phyloP scores from a whole-genome alignment of 1,140 invertebrate species.

The Microplitis demolitor region DNA sequence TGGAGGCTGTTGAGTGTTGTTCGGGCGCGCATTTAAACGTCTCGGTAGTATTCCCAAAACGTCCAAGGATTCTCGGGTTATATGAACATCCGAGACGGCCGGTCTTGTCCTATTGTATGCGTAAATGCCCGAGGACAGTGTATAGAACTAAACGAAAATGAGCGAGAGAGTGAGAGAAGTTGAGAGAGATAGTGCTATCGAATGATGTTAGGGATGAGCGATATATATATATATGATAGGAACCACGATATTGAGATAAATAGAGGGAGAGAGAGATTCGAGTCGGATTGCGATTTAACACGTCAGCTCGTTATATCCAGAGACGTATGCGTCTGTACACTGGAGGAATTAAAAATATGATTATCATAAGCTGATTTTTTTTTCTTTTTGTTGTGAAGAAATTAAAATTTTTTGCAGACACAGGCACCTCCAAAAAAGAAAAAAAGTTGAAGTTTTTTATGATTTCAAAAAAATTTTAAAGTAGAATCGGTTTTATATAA shows the following conservation, averaged over 20 bases:
- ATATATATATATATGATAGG: no score
- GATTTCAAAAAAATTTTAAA: no score
- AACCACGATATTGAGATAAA: slow-evolving; percentile 14
- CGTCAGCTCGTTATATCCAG: slow-evolving; percentile 19
- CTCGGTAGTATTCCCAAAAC: slow-evolving; percentile 7
- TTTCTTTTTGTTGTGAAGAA: no score
- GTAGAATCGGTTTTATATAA: no score
- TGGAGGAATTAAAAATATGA: no score
- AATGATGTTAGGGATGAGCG: no score
- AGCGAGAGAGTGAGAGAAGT: neutral
- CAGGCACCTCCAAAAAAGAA: no score
- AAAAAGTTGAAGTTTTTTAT: no score
- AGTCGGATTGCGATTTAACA: slow-evolving; percentile 28
- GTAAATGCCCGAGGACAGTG: slow-evolving; percentile 12
- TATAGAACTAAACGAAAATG: neutral
- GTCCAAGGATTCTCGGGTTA: neutral
- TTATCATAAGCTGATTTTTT: no score
- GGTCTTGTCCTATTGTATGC: slow-evolving; percentile 10
- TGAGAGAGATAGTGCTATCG: slow-evolving; percentile 2
- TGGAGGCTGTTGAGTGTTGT: neutral
- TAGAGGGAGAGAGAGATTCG: neutral
- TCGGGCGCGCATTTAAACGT: neutral
- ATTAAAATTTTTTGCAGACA: no score
- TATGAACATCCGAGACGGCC: slow-evolving; percentile 11
- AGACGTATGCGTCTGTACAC: neutral